Conservation (phyloP, 2,113 vertebrate species). For the Natator depressus region DNA sequence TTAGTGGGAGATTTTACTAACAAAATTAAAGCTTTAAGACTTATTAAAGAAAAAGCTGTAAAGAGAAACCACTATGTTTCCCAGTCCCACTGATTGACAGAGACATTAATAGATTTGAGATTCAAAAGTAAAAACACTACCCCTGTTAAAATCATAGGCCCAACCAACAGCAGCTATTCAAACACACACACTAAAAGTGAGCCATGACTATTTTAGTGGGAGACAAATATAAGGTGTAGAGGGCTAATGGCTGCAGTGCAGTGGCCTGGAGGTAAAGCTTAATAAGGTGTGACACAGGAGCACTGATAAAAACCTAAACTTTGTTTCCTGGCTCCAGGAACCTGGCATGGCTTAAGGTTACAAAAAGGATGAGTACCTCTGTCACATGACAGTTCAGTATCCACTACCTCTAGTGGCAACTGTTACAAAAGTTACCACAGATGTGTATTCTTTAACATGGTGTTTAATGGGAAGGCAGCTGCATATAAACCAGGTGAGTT, state of each 20-base stretch:
- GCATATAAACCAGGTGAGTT: neutral
- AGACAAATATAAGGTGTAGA: neutral
- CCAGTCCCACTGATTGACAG: neutral
- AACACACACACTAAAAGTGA: neutral
- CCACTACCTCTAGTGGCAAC: neutral
- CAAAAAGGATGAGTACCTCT: neutral
- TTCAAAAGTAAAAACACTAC: neutral
- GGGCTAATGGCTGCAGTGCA: neutral
- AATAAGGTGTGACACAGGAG: neutral
- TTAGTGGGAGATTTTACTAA: neutral
- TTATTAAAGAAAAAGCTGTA: neutral
- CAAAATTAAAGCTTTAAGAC: neutral
- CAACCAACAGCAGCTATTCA: neutral
- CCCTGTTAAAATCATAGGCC: neutral
- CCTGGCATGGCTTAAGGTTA: conserved; percentile 18
- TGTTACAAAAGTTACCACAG: neutral
- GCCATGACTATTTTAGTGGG: neutral
- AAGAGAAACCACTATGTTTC: neutral
- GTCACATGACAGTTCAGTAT: neutral
- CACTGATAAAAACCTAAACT: neutral
- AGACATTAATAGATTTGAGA: neutral
- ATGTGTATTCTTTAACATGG: neutral
- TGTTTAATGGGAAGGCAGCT: neutral
- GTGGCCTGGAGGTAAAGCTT: neutral
- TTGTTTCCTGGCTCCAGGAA: neutral